Conservation (phyloP, 2,113 vertebrate genomes). For the Zeus faber region DNA sequence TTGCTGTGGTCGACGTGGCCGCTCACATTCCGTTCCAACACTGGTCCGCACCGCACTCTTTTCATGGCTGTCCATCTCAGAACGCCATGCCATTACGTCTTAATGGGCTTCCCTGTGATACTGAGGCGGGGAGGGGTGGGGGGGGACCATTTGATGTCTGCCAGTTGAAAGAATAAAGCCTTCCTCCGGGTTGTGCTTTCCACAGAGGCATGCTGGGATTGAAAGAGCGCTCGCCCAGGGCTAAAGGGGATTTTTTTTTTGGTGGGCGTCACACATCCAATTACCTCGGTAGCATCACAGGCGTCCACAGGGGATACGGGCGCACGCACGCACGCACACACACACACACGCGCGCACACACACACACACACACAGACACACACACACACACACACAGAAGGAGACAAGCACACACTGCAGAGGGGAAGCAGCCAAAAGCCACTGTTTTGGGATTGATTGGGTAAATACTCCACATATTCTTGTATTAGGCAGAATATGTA, state of each 20-base stretch:
- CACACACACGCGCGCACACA: constrained; percentile 14
- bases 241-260: constrained; percentile 73
- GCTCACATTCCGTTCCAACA: too few relatives aligned
- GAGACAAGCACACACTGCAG: constrained; percentile 30
- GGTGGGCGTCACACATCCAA: constrained; percentile 75
- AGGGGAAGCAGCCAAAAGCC: background rate
- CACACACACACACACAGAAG: constrained; percentile 30
- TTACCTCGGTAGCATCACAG: constrained; percentile 70
- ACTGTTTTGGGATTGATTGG: constrained; percentile 33
- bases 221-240: constrained; percentile 68
- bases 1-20: too few relatives aligned
- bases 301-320: constrained; percentile 44
- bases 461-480: constrained; percentile 59
- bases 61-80: background rate
- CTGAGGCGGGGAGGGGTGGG: constrained; percentile 39
- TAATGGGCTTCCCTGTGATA: constrained; percentile 57
- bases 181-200: constrained; percentile 68
- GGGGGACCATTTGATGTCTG: constrained; percentile 70
- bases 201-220: constrained; percentile 67
- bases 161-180: constrained; percentile 72
- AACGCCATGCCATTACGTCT: constrained; percentile 44
- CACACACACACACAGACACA: constrained; percentile 24
- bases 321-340: constrained; percentile 30
- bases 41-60: too few relatives aligned
- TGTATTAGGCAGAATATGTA: constrained; percentile 52